Base-by-base conservation (phyloP, 2,113 vertebrate species). In the Spheniscus mendiculus region DNA sequence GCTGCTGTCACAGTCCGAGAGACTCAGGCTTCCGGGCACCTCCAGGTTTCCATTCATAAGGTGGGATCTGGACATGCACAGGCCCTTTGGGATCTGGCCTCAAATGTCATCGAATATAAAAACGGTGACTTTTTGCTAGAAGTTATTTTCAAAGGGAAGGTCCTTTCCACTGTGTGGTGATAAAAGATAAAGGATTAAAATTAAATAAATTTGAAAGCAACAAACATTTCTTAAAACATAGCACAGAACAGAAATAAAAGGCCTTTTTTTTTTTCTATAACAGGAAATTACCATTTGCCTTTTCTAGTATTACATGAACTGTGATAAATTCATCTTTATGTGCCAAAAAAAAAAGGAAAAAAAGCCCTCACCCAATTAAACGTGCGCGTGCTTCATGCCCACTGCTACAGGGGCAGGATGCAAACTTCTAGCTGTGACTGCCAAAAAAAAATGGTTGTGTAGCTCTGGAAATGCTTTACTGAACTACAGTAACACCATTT, bases 401-500 rank as follows among this genome's bases (percentile, higher is more conserved):
- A 2, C 58, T 67, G 86, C 80, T 84, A 79, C 27, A 87, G 73
- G 83, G 86, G 34, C 49, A 91, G 62, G 78, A 87, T 67, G 22
- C 17, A 89, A 89, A 96, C 42, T 83, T 87, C 69, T 61, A 34
- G 12, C 79, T 81, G 62, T 90, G 84, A 74, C 71, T 95, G 87
- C 65, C 82, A 77, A 89, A 90, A 86, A 86, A 53, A 61, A 79
- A 49, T 2, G 47, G 47, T 67, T 91, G 36, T 38, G 44, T 13
- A 59, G 36, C 19, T 73, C 76, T 81, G 47, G 76, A 94, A 70
- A 86, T 86, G 77, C 89, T 96, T 93, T 97, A 32, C 56, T 92
- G 92, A 95, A 59, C 78, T 61, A 47, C 55, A 94, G 67, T 26
- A 93, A 67, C 73, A 83, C 19, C 22, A 27, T 34, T 94, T 86